A percentile compares a stretch with the other conserved stretches of the same genome.
phyloP scores from a whole-genome alignment of 2,113 vertebrate species.

The Cephalopholis sonnerati region DNA sequence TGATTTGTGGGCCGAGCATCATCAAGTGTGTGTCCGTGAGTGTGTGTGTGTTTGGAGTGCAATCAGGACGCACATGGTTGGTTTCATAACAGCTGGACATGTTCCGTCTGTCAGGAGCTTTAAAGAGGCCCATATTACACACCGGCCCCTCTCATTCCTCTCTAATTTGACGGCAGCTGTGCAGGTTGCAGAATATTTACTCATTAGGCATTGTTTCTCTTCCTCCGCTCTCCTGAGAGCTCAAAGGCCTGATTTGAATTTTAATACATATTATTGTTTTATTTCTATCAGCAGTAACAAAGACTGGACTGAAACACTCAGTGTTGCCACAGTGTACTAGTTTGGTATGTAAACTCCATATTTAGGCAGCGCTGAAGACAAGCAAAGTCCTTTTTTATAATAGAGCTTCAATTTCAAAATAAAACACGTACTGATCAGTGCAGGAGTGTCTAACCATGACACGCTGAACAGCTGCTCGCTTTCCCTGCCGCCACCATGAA shows the following conservation, averaged over 20 bases:
- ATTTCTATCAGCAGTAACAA: neutral
- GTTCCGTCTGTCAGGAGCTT: constrained; percentile 33
- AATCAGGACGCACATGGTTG: constrained; percentile 28
- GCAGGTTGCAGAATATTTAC: neutral
- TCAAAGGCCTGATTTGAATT: neutral
- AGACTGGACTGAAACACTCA: neutral
- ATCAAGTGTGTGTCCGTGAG: constrained; percentile 21
- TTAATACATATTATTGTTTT: neutral
- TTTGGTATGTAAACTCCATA: constrained; percentile 4
- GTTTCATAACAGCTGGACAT: constrained; percentile 60
- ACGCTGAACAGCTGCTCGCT: no score
- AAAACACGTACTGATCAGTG: neutral
- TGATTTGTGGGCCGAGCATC: constrained; percentile 6
- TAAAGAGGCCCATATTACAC: constrained; percentile 28
- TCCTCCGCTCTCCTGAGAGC: neutral
- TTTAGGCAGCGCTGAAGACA: neutral
- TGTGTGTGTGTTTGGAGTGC: constrained; percentile 17
- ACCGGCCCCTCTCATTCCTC: neutral
- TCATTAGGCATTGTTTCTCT: neutral
- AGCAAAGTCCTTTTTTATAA: neutral
- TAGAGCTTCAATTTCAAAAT: neutral
- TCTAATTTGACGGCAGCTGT: neutral
- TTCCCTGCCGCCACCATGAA: no score
- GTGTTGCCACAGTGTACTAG: neutral
- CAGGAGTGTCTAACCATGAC: no score